Conservation (phyloP, 2,113 vertebrate genomes). For the Stigmatopora nigra region DNA sequence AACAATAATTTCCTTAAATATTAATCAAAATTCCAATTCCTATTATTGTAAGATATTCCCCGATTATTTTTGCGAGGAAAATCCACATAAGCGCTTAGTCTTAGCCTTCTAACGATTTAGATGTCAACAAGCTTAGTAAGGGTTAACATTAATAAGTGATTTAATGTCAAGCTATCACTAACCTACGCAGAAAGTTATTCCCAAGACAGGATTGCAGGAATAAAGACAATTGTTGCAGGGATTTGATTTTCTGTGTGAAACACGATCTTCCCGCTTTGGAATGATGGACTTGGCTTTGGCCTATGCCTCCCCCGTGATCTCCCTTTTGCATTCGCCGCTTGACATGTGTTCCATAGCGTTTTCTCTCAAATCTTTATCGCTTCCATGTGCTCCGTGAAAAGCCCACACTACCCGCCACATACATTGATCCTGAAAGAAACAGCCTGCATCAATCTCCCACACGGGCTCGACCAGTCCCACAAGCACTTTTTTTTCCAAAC, state of each 20-base stretch:
- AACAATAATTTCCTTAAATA: neutral
- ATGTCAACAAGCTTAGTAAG: neutral
- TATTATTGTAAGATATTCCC: neutral
- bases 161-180: constrained; percentile 9
- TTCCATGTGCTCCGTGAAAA: constrained; percentile 3
- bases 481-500: too few relatives aligned
- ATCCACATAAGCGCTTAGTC: neutral
- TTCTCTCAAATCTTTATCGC: neutral
- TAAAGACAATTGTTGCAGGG: constrained; percentile 1
- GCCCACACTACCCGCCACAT: neutral
- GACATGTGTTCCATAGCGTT: constrained; percentile 3
- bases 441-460: neutral
- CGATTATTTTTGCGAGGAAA: neutral
- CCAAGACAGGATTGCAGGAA: neutral
- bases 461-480: neutral
- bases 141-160: neutral
- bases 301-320: constrained; percentile 8
- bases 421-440: neutral
- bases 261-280: neutral
- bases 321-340: constrained; percentile 2
- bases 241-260: neutral
- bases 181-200: constrained; percentile 1
- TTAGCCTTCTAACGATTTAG: neutral
- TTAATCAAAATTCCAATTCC: neutral
- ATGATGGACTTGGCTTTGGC: constrained; percentile 4